Conservation (phyloP, 2,797 vertebrate species). For the Oreortyx pictus region DNA sequence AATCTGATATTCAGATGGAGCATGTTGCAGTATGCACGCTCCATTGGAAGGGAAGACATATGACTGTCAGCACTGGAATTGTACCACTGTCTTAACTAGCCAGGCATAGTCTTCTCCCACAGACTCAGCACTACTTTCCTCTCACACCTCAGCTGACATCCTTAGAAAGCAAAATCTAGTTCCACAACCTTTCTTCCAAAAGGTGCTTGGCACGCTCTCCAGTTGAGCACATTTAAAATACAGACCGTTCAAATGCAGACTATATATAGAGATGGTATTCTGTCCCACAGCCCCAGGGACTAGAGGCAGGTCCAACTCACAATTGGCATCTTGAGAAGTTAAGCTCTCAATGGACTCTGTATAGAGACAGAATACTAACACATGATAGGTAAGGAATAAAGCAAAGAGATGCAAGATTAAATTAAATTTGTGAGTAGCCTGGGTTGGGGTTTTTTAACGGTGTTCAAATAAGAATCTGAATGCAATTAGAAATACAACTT, state of each 20-base stretch:
- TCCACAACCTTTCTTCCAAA: background rate
- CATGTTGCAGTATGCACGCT: rapidly evolving
- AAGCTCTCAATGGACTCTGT: background rate
- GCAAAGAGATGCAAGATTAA: background rate
- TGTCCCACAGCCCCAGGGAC: rapidly evolving
- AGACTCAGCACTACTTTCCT: background rate
- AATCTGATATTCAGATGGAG: background rate
- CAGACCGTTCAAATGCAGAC: rapidly evolving
- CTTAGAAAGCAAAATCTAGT: background rate
- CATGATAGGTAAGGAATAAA: background rate
- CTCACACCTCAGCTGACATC: background rate
- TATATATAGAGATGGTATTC: background rate
- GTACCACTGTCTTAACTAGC: background rate
- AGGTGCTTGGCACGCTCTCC: rapidly evolving
- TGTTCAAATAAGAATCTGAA: background rate
- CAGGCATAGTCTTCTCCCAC: background rate
- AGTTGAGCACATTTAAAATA: background rate
- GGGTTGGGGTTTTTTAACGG: background rate
- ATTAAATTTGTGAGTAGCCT: background rate
- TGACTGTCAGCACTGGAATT: background rate
- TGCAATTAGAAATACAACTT: background rate
- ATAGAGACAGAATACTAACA: background rate
- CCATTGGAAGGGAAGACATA: background rate
- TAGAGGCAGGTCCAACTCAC: rapidly evolving
- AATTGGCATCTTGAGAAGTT: background rate